A percentile compares a stretch with the other conserved stretches of the same genome.
Conservation (phyloP, 2,888 invertebrate genomes). For the Heliconius ethilla region DNA sequence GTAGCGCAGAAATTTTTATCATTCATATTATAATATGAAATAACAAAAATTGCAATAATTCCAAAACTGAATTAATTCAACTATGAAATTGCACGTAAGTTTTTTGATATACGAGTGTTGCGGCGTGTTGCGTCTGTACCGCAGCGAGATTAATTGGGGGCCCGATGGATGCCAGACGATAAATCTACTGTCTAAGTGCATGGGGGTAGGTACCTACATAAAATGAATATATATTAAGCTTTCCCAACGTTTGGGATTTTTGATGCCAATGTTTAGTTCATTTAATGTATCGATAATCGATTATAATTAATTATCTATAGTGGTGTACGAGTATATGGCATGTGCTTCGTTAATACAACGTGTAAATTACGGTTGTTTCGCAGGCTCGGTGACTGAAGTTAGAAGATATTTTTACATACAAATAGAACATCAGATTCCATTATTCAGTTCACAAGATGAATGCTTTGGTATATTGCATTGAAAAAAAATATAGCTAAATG, state of each 20-base stretch:
- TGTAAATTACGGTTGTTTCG: too few species aligned
- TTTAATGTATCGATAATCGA: neutral
- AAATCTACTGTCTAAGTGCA: constrained; percentile 43
- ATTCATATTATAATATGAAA: neutral
- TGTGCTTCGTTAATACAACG: neutral
- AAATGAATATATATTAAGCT: constrained; percentile 18
- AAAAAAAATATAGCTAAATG: neutral
- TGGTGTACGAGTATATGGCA: too few species aligned
- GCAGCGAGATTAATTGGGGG: constrained; percentile 53
- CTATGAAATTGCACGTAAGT: constrained; percentile 37
- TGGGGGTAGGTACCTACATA: constrained; percentile 5
- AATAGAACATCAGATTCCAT: neutral
- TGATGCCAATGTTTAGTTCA: neutral
- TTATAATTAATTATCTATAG: neutral
- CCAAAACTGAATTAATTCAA: constrained; percentile 27
- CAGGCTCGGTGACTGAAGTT: too few species aligned
- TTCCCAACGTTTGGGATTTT: constrained; percentile 1
- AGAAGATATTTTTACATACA: too few species aligned
- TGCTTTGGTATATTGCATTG: neutral
- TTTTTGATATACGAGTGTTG: constrained; percentile 50
- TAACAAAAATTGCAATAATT: constrained; percentile 4
- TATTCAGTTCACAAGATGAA: neutral
- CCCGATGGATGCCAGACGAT: constrained; percentile 51
- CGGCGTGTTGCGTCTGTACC: constrained; percentile 40
- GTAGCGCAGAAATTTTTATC: neutral